Conservation (phyloP, 1,140 invertebrate genomes). For the Nixonia krombeini region DNA sequence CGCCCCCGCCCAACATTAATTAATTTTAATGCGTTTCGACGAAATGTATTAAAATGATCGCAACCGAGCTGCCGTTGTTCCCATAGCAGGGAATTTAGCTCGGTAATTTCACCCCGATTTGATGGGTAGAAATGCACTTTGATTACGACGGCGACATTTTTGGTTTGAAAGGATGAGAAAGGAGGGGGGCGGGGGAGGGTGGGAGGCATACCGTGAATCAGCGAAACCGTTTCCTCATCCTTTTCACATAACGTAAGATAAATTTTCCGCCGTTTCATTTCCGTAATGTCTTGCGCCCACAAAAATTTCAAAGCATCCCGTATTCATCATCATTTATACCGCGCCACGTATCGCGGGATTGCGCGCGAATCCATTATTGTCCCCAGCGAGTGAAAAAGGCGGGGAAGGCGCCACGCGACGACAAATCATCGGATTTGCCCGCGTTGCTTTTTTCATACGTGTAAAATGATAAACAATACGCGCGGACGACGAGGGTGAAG, state of each 20-base stretch:
- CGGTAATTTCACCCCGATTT: too few relatives aligned
- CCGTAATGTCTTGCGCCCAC: conserved; percentile 12
- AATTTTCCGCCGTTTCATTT: conserved; percentile 30
- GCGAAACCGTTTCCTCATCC: conserved; percentile 22
- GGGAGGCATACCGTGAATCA: conserved; percentile 10
- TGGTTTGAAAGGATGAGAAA: too few relatives aligned
- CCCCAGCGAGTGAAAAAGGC: conserved; percentile 5
- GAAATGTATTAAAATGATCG: too few relatives aligned
- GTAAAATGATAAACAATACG: background rate
- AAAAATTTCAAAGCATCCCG: conserved; percentile 22
- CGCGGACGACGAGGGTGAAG: too few relatives aligned
- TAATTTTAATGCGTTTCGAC: too few relatives aligned
- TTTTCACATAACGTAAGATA: conserved; percentile 23
- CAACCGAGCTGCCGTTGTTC: too few relatives aligned
- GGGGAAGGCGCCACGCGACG: background rate
- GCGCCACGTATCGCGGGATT: conserved; percentile 11
- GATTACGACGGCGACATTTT: too few relatives aligned
- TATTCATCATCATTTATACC: conserved; percentile 37
- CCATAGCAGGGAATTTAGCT: too few relatives aligned
- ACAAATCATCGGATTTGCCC: conserved; percentile 13
- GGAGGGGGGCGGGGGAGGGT: too few relatives aligned
- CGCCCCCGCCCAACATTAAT: too few relatives aligned
- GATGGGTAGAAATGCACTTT: too few relatives aligned
- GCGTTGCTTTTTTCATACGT: background rate
- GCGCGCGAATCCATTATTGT: conserved; percentile 13